A percentile compares a stretch with the other conserved stretches of the same genome.
Evolutionary conservation across 2,113 vertebrate species (phyloP).

Genomic region (Coregonus clupeaformis): DNA sequence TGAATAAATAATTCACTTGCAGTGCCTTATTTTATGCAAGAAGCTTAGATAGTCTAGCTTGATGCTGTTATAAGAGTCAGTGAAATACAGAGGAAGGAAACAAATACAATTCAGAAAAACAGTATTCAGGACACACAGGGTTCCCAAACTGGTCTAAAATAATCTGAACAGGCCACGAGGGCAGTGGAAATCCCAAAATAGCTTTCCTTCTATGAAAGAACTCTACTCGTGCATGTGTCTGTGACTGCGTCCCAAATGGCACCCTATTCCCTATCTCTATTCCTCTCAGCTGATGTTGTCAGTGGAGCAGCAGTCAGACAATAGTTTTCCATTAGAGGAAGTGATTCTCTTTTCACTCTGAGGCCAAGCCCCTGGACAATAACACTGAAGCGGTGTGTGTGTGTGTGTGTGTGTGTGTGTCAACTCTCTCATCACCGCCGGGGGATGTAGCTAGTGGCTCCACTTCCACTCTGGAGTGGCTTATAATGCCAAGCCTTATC

Average conservation of each 20-base stretch:
- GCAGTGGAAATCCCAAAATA: constrained; percentile 46
- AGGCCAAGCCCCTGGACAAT: constrained; percentile 60
- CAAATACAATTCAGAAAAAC: background rate
- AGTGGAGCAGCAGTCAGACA: constrained; percentile 40
- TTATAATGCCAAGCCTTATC: constrained; percentile 61
- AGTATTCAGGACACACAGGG: background rate
- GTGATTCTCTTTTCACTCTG: constrained; percentile 23
- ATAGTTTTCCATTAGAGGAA: constrained; percentile 72
- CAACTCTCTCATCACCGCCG: constrained; percentile 58
- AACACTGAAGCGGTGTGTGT: constrained; percentile 44
- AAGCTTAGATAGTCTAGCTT: constrained; percentile 34
- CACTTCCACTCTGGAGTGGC: constrained; percentile 54
- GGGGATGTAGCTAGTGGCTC: constrained; percentile 11
- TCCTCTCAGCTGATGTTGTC: constrained; percentile 45
- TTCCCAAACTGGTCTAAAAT: background rate
- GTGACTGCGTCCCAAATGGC: too few species aligned
- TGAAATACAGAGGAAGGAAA: constrained; percentile 16
- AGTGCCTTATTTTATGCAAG: constrained; percentile 56
- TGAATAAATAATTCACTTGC: constrained; percentile 50
- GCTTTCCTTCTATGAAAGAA: constrained; percentile 41
- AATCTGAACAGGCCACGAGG: background rate
- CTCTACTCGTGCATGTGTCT: constrained; percentile 51
- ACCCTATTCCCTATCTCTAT: constrained; percentile 27
- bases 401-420: background rate
- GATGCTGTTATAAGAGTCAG: too few species aligned